Conservation (phyloP, 2,797 vertebrate species). For the Melanotaenia nigrans region DNA sequence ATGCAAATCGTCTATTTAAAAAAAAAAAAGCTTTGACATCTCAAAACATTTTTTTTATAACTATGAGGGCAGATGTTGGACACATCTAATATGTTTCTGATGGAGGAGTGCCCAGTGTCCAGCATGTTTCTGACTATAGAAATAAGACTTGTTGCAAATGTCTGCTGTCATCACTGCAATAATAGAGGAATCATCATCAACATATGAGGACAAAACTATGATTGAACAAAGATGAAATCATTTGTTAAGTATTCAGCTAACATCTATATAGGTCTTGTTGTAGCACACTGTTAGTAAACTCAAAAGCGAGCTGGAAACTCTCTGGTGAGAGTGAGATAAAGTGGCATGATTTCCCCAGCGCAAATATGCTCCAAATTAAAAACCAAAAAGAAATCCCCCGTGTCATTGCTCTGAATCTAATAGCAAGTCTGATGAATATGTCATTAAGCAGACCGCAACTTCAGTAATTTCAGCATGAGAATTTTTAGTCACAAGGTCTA, state of each 20-base stretch:
- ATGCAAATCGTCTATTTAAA: too few species aligned
- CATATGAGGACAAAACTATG: background rate
- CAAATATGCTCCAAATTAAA: conserved; percentile 84
- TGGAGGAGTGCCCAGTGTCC: background rate
- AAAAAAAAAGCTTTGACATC: too few species aligned
- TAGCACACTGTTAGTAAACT: conserved; percentile 80
- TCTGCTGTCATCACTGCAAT: background rate
- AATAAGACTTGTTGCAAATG: background rate
- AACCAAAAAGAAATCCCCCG: conserved; percentile 76
- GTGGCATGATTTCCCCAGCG: conserved; percentile 81
- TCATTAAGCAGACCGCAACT: conserved; percentile 75
- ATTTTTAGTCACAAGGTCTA: conserved; percentile 50
- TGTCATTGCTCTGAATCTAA: conserved; percentile 74
- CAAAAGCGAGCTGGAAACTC: conserved; percentile 51
- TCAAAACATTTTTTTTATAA: background rate
- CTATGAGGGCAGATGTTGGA: background rate
- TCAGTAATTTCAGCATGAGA: conserved; percentile 47
- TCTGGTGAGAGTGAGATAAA: conserved; percentile 69
- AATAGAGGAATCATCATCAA: background rate
- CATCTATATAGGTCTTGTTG: conserved; percentile 58
- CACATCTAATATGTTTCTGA: background rate
- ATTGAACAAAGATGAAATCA: conserved; percentile 21
- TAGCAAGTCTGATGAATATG: conserved; percentile 73
- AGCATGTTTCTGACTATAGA: background rate
- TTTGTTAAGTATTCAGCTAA: conserved; percentile 2